Conservation (phyloP, 2,797 vertebrate species). For the Valencia hispanica region DNA sequence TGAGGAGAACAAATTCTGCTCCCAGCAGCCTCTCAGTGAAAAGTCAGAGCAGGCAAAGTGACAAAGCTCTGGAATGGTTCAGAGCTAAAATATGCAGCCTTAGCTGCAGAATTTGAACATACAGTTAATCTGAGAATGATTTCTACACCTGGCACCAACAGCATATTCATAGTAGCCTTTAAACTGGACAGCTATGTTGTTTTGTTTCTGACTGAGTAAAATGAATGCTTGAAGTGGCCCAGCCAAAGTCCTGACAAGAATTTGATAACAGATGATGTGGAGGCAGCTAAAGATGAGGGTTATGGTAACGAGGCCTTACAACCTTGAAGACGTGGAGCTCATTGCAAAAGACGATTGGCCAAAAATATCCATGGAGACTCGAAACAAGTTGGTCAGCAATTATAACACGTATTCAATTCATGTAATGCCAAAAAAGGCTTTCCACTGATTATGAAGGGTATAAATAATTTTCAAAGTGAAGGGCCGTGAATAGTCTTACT, state of each 20-base stretch:
- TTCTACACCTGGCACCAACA: not conserved
- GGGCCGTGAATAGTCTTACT: too few relatives aligned
- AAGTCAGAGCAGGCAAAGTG: too few relatives aligned
- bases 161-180: not conserved
- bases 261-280: not conserved
- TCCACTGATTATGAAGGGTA: not conserved
- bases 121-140: not conserved
- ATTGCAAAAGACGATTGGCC: too few relatives aligned
- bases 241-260: not conserved
- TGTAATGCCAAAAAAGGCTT: not conserved
- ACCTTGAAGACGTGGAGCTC: too few relatives aligned
- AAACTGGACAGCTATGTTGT: not conserved
- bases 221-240: not conserved
- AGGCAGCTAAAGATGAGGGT: not conserved
- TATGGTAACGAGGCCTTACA: not conserved
- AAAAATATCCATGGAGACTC: not conserved
- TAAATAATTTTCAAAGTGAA: not conserved
- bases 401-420: not conserved
- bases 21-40: too few relatives aligned
- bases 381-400: too few relatives aligned
- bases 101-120: not conserved
- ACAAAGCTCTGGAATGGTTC: too few relatives aligned
- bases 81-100: too few relatives aligned
- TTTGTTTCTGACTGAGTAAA: not conserved
- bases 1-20: too few relatives aligned